These are phyloP conservation scores for Allophyes oxyacanthae DNA, from an alignment of 2,888 invertebrate species.

Conservation along the genomic window DNA sequence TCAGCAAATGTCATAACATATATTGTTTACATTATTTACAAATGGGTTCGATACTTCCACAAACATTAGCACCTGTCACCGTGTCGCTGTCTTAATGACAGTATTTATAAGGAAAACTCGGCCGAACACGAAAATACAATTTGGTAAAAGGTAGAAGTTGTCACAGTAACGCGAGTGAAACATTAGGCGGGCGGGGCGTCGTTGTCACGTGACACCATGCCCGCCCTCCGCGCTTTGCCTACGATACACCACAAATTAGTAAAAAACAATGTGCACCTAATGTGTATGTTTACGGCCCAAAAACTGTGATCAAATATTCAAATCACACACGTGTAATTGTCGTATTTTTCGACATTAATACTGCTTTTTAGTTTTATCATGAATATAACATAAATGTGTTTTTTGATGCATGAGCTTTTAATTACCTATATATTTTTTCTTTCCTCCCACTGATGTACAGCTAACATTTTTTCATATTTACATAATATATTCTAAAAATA, in stretches of 20 bases:
- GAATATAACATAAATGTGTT: slow-evolving; percentile 1
- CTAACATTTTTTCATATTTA: not conserved
- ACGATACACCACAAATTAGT: slow-evolving; percentile 72
- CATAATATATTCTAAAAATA: no score
- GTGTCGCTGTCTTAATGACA: slow-evolving; percentile 86
- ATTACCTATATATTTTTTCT: not conserved
- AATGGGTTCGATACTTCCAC: slow-evolving; percentile 79
- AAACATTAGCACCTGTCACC: slow-evolving; percentile 86
- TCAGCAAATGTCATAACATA: slow-evolving; percentile 63
- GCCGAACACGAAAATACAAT: slow-evolving; percentile 88
- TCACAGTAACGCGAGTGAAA: slow-evolving; percentile 86
- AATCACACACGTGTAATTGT: slow-evolving; percentile 50
- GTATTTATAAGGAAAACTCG: slow-evolving; percentile 89
- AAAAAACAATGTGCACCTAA: slow-evolving; percentile 69
- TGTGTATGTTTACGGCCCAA: slow-evolving; percentile 63
- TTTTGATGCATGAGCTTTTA: slow-evolving; percentile 19
- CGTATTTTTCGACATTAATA: slow-evolving; percentile 42
- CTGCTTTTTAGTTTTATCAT: slow-evolving; percentile 24
- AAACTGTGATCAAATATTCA: slow-evolving; percentile 63
- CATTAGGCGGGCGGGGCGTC: slow-evolving; percentile 78
- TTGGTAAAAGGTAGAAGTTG: slow-evolving; percentile 87
- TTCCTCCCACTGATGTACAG: not conserved
- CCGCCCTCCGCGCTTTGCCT: slow-evolving; percentile 63
- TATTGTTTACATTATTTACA: slow-evolving; percentile 79
- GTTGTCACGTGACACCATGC: slow-evolving; percentile 69